These are phyloP conservation scores for Malurus splendens DNA, from an alignment of 2,797 vertebrate species.

Conservation along the genomic window DNA sequence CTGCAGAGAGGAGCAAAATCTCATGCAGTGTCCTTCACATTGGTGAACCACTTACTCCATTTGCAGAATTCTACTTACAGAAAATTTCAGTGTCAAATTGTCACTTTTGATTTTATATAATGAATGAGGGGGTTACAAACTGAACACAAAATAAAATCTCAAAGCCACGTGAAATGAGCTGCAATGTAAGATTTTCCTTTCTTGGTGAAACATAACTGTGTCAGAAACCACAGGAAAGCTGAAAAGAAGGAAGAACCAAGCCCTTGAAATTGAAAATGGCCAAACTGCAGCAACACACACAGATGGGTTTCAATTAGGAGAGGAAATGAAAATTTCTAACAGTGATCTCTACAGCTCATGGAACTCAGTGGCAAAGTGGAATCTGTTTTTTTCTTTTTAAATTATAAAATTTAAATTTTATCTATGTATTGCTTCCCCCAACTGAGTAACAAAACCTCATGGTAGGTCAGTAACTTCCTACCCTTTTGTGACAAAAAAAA, in stretches of 20 bases:
- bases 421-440: not conserved
- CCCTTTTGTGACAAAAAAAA: not conserved
- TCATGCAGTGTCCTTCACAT: not conserved
- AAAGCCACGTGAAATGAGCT: not conserved
- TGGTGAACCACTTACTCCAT: not conserved
- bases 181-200: not conserved
- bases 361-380: not conserved
- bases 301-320: not conserved
- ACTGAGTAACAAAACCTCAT: not conserved
- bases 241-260: not conserved
- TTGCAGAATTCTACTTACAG: not conserved
- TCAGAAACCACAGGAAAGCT: not conserved
- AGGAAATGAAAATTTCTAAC: not conserved
- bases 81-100: not conserved
- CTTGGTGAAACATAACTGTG: not conserved
- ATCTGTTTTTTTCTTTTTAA: accelerated
- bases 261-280: not conserved
- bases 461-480: not conserved
- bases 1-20: not conserved
- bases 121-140: not conserved
- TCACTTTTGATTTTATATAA: not conserved
- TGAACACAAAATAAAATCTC: not conserved
- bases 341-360: not conserved
- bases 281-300: not conserved
- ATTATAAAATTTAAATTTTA: not conserved